These are phyloP conservation scores for Hybognathus amarus DNA, from an alignment of 2,797 vertebrate species.

Conservation along the genomic window DNA sequence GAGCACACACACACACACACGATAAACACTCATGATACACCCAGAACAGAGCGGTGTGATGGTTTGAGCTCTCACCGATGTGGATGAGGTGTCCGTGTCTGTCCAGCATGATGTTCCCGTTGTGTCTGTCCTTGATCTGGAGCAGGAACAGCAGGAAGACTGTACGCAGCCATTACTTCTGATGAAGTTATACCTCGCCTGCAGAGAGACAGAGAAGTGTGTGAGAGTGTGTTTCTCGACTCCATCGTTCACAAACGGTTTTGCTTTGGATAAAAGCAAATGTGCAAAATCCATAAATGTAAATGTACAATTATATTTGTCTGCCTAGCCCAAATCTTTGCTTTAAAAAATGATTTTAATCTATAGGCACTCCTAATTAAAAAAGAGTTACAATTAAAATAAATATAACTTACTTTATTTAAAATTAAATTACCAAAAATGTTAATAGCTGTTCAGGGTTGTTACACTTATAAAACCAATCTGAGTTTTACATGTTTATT, in stretches of 20 bases:
- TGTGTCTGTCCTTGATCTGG: slow-evolving; percentile 96
- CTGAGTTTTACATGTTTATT: not conserved
- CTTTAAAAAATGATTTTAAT: not conserved
- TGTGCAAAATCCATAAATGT: not conserved
- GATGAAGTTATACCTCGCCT: slow-evolving; percentile 90
- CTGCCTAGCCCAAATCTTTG: not conserved
- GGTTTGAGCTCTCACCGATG: slow-evolving; percentile 80
- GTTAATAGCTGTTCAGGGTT: not conserved
- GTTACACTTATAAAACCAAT: not conserved
- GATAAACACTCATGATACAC: not conserved
- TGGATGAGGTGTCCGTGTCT: slow-evolving; percentile 96
- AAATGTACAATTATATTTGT: not conserved
- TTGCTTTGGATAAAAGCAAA: not conserved
- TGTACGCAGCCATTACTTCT: slow-evolving; percentile 97
- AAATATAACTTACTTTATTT: not conserved
- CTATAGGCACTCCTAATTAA: not conserved
- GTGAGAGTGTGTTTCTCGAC: not conserved
- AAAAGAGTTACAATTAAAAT: not conserved
- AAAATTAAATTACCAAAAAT: no score
- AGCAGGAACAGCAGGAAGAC: slow-evolving; percentile 93
- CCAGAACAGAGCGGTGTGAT: not conserved
- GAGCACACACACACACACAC: not conserved
- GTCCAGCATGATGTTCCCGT: slow-evolving; percentile 99
- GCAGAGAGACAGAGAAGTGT: no score
- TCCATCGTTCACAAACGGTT: not conserved